Evolutionary conservation across 1,140 invertebrate genomes (phyloP).

Genomic region (Vollenhovia emeryi): DNA sequence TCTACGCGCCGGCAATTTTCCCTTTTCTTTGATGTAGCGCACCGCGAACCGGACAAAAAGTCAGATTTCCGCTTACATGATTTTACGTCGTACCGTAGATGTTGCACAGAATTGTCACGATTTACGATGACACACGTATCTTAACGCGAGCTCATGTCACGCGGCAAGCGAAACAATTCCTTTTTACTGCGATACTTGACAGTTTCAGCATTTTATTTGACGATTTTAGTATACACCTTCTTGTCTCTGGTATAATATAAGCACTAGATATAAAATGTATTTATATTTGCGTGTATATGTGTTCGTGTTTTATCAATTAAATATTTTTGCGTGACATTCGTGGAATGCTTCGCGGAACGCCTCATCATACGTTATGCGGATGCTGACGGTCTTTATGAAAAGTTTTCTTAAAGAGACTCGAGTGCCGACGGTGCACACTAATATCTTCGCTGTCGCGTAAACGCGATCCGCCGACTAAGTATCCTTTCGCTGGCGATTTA

Average conservation of each 20-base stretch:
- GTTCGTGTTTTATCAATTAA: not conserved
- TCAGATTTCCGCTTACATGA: slow-evolving; percentile 28
- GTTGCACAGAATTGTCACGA: slow-evolving; percentile 1
- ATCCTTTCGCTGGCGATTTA: slow-evolving; percentile 45
- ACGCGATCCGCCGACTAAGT: slow-evolving; percentile 46
- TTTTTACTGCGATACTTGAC: not conserved
- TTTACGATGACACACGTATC: not conserved
- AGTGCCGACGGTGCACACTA: slow-evolving; percentile 9
- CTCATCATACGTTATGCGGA: not conserved
- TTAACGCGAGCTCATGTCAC: not conserved
- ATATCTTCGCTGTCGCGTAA: slow-evolving; percentile 31
- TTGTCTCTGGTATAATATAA: not conserved
- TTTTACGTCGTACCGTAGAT: not conserved
- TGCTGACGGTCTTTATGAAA: not conserved
- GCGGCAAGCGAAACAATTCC: not conserved
- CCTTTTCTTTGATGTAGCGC: slow-evolving; percentile 35
- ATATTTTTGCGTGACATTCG: not conserved
- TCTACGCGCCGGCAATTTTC: slow-evolving; percentile 24
- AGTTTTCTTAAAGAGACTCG: slow-evolving; percentile 18
- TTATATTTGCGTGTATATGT: not conserved
- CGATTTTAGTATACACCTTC: not conserved
- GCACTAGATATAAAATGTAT: too few relatives aligned
- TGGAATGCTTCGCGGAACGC: not conserved
- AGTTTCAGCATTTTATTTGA: not conserved
- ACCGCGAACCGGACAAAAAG: slow-evolving; percentile 25